Evolutionary conservation across 2,797 vertebrate species (phyloP).

Genomic region (Lemur catta): DNA sequence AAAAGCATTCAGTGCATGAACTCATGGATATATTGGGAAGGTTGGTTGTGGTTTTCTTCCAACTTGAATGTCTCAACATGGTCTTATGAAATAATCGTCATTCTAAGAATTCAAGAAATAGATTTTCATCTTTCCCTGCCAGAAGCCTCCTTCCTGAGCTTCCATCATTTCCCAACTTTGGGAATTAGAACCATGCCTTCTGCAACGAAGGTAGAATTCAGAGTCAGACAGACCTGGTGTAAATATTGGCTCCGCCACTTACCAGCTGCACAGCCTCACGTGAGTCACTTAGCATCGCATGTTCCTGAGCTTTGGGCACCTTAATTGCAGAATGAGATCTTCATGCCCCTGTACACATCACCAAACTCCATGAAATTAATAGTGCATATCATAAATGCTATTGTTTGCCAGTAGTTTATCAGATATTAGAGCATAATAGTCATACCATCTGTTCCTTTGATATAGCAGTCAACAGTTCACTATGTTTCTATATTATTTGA

Average conservation of each 20-base stretch:
- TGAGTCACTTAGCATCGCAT: not conserved
- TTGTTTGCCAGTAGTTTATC: not conserved
- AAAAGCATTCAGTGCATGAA: not conserved
- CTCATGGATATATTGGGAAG: not conserved
- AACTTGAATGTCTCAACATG: not conserved
- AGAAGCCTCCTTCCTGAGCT: not conserved
- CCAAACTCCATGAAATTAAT: not conserved
- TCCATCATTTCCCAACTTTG: not conserved
- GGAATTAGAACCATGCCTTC: not conserved
- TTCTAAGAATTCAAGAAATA: not conserved
- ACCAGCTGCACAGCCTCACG: not conserved
- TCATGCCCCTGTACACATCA: not conserved
- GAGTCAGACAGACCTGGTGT: not conserved
- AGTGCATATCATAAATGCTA: not conserved
- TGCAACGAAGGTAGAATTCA: not conserved
- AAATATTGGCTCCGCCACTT: not conserved
- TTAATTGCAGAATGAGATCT: not conserved
- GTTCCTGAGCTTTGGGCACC: not conserved
- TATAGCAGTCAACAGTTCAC: not conserved
- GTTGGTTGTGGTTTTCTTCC: not conserved
- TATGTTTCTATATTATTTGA: not conserved
- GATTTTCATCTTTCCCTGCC: not conserved
- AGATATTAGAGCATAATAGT: not conserved
- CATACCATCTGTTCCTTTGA: not conserved
- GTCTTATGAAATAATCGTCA: not conserved